Percentiles rank a stretch among this genome's conserved stretches.
Conservation (phyloP, 2,888 invertebrate genomes). For the Bugula neritina region DNA sequence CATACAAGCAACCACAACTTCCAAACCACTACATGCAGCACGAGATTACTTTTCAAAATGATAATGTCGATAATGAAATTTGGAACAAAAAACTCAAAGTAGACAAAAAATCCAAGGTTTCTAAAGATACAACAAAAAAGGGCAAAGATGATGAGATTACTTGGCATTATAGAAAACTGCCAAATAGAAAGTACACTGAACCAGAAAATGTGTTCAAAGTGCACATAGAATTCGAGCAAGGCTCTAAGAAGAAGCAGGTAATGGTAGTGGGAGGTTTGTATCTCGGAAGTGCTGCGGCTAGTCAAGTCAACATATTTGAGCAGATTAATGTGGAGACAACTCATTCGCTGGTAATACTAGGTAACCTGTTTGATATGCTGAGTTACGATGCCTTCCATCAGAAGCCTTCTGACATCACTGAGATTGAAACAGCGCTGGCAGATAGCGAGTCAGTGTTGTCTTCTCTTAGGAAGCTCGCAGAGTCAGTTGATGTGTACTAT, state of each 20-base stretch:
- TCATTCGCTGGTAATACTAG: constrained; percentile 3
- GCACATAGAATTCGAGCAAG: background rate
- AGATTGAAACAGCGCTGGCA: background rate
- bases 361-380: constrained; percentile 22
- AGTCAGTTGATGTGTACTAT: background rate
- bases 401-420: background rate
- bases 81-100: background rate
- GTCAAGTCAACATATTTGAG: background rate
- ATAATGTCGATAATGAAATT: background rate
- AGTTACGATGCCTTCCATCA: constrained; percentile 16
- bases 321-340: constrained; percentile 4
- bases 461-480: background rate
- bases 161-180: constrained; percentile 19
- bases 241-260: constrained; percentile 19
- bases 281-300: background rate
- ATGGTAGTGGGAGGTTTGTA: constrained; percentile 16
- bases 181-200: constrained; percentile 18
- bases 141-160: background rate
- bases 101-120: background rate
- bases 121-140: background rate
- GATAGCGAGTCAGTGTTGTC: background rate
- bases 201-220: background rate
- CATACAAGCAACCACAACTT: constrained; percentile 4
- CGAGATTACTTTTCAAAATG: background rate
- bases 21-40: constrained; percentile 3